Percentiles rank a stretch among this genome's conserved stretches.
Conservation (phyloP, 2,888 invertebrate species). For the Salpingus planirostris region DNA sequence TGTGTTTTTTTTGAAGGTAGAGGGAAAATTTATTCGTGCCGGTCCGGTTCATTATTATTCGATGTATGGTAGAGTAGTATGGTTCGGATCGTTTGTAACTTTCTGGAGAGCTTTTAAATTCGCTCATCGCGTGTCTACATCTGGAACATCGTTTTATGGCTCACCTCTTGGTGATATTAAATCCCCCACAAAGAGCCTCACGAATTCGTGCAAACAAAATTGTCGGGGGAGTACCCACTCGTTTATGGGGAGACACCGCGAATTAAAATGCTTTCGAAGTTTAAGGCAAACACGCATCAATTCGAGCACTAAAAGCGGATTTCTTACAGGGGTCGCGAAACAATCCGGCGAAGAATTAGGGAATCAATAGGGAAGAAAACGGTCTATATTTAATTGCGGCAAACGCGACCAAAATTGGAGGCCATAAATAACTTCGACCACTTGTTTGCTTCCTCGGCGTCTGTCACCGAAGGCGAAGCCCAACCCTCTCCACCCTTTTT, state of each 20-base stretch:
- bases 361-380: slow-evolving; percentile 13
- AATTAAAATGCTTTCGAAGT: background rate
- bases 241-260: slow-evolving; percentile 1
- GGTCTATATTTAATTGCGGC: slow-evolving; percentile 32
- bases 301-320: background rate
- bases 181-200: background rate
- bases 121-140: slow-evolving; percentile 3
- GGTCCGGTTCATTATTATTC: too few relatives aligned
- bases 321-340: background rate
- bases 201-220: slow-evolving; percentile 3
- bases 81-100: too few relatives aligned
- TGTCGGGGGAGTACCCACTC: slow-evolving; percentile 1
- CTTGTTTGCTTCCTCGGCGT: slow-evolving; percentile 38
- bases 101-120: slow-evolving; percentile 1
- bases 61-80: too few relatives aligned
- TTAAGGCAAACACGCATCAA: too few relatives aligned
- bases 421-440: slow-evolving; percentile 40
- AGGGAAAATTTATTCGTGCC: too few relatives aligned
- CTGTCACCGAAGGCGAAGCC: slow-evolving; percentile 31
- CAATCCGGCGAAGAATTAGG: slow-evolving; percentile 1
- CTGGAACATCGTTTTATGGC: slow-evolving; percentile 2
- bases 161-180: slow-evolving; percentile 2
- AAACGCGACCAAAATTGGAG: slow-evolving; percentile 31
- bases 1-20: too few relatives aligned
- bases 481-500: slow-evolving; percentile 21